Conservation (phyloP, 2,888 invertebrate genomes). For the Matsumyia berberina region DNA sequence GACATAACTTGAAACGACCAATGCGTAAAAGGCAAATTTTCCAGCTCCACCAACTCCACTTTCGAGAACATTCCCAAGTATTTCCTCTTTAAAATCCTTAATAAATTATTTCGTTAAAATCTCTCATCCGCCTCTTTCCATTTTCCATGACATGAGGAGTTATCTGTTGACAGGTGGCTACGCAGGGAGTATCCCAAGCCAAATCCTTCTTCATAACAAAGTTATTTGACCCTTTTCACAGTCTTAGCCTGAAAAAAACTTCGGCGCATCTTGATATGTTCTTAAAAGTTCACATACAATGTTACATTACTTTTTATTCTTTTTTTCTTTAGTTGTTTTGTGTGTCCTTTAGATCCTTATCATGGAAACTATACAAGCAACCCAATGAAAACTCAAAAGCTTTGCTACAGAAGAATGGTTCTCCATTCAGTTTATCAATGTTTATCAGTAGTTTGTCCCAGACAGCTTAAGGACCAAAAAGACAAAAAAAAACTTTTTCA, state of each 20-base stretch:
- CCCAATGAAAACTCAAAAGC: slow-evolving; percentile 23
- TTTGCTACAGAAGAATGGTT: not conserved
- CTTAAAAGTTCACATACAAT: slow-evolving; percentile 26
- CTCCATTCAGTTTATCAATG: slow-evolving; percentile 53
- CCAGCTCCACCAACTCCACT: too few relatives aligned
- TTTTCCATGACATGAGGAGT: not conserved
- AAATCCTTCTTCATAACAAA: slow-evolving; percentile 8
- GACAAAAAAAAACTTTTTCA: slow-evolving; percentile 45
- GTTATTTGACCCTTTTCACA: slow-evolving; percentile 40
- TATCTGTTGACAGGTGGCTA: slow-evolving; percentile 12
- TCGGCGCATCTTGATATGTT: slow-evolving; percentile 25
- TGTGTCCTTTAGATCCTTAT: slow-evolving; percentile 29
- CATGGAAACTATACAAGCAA: slow-evolving; percentile 14
- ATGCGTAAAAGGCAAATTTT: too few relatives aligned
- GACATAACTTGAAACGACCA: too few relatives aligned
- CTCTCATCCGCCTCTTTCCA: not conserved
- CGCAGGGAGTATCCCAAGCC: not conserved
- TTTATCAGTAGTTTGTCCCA: slow-evolving; percentile 56
- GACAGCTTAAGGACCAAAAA: slow-evolving; percentile 30
- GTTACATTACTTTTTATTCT: not conserved
- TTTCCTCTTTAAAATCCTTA: not conserved
- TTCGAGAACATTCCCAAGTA: too few relatives aligned
- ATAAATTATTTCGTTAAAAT: not conserved
- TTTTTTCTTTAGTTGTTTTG: not conserved
- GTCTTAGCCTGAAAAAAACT: slow-evolving; percentile 16